Evolutionary conservation across 2,797 vertebrate species (phyloP), one percentile per base, ranked within the genome.

Genomic region (Euthynnus affinis): DNA sequence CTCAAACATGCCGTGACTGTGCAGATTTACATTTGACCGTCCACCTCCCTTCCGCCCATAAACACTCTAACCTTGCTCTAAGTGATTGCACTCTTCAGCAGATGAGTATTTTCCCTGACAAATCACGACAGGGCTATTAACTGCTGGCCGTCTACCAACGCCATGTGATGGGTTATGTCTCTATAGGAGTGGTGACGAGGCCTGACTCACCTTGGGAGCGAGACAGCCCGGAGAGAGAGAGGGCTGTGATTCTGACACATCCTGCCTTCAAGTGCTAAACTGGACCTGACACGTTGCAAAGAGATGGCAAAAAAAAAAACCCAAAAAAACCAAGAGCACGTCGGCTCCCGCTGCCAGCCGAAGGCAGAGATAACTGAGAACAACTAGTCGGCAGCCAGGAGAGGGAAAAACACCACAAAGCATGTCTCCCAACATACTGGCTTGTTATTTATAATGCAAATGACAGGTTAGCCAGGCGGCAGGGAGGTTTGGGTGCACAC

Each of bases 151-250:
- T 84, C 83, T 17, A 84, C 87, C 87, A 82, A 44, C 55, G 18
- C 79, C 74, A 60, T 48, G 81, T 64, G 78, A 89, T 64, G 81
- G 81, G 78, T 85, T 49, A 81, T 81, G 82, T 91, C 89, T 92
- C 82, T 74, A 83, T 81, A 76, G 86, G 80, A 89, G 76, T 3
- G 63, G 72, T 82, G 89, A 84, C 74, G 61, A 83, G 83, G 88
- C 85, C 88, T 92, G 92, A 93, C 90, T 93, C 90, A 93, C 90
- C 90, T 93, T 90, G 85, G 81, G 80, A 88, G 85, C 8, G 32
- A 88, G 87, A 85, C 73, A 78, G 87, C 84, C 87, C 9, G 71
- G 66, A 87, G 81, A 83, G 44, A 73, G 63, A 22, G 42, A 75
- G 60, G 59, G 56, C 88, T 86, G 78, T 53, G 82, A 91, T 86